Conservation (phyloP, 2,113 vertebrate genomes). For the Chinchilla lanigera region DNA sequence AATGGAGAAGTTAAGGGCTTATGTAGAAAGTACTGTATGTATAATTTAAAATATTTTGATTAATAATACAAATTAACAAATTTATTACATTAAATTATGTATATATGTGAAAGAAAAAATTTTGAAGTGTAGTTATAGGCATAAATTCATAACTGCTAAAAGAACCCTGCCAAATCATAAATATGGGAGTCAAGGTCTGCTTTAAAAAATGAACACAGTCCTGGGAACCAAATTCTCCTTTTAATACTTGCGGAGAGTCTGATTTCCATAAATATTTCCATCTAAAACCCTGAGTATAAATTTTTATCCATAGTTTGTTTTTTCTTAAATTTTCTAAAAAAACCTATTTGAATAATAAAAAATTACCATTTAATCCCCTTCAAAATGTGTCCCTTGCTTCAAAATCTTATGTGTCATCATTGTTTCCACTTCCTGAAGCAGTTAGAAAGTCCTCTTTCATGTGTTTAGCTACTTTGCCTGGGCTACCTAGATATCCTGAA, state of each 20-base stretch:
- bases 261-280: neutral
- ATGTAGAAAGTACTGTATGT: neutral
- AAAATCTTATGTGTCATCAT: too few species aligned
- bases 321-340: neutral
- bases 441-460: neutral
- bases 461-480: neutral
- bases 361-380: neutral
- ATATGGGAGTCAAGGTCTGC: neutral
- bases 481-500: neutral
- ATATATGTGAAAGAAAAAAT: neutral
- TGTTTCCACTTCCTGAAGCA: neutral
- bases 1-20: neutral
- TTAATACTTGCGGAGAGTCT: neutral
- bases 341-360: neutral
- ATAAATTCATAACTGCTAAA: neutral
- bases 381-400: neutral
- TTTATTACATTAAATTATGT: neutral
- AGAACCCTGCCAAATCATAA: neutral
- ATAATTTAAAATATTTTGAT: constrained; percentile 4
- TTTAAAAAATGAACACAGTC: neutral
- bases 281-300: neutral
- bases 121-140: neutral
- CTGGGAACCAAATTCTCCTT: neutral
- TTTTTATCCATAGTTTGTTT: neutral
- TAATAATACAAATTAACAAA: neutral